Evolutionary conservation across 2,888 invertebrate species (phyloP), one percentile per base, ranked within the genome.

Genomic region (Timema podura): DNA sequence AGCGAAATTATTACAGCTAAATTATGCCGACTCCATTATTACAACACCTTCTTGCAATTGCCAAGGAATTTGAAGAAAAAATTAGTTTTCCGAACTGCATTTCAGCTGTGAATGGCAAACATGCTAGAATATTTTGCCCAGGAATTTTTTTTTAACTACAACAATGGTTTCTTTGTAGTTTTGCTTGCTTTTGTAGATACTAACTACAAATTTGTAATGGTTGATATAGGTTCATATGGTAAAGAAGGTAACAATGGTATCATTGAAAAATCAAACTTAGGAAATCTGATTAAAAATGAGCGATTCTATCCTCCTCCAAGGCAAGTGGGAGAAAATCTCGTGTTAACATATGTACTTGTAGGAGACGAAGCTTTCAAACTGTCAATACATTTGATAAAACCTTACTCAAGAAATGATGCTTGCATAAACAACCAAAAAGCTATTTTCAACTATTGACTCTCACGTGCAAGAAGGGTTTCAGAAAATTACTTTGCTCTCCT

Each of bases 91-190:
- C 54, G n/a, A 54, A 54, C n/a, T 54, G 54, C n/a, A 11, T 54
- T 54, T 54, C 1, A 13, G 54, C 54, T 54, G 54, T 54, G 54
- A 3, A 54, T 54, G 54, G 54, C 54, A 54, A 54, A 54, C 6
- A 3, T 16, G 7, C 16, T 54, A 54, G 54, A 5, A 54, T 61
- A 5, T 16, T 61, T 61, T 61, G 61, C 61, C 30, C 30, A 44
- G 61, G 61, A 61, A 61, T 45, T n/a, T 44, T 61, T 30, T 61
- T 61, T 44, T 61, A 61, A 61, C 61, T 61, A 61, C 45, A 61
- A 61, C 30, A 8, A 61, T 61, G 9, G 30, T 61, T 61, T 61
- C 30, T 61, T 45, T 61, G 11, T 30, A 61, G 16, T 30, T 6
- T 30, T 61, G 30, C 61, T 61, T 30, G 61, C 30, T 6, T 61